Evolutionary conservation across 1,140 invertebrate genomes (phyloP), one percentile per base, ranked within the genome.

Genomic region (Nephotettix cincticeps): DNA sequence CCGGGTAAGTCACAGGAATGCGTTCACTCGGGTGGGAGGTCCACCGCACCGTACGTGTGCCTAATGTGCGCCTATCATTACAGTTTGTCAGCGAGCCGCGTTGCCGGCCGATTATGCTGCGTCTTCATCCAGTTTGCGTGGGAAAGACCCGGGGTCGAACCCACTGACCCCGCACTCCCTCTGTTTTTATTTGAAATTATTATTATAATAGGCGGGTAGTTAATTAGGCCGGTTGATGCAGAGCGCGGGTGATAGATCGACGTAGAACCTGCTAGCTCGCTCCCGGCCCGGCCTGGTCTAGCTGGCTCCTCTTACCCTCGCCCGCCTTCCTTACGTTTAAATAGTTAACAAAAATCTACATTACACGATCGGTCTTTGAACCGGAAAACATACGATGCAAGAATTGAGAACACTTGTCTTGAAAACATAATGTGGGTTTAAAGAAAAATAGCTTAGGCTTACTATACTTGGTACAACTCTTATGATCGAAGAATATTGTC

Each of bases 181-280:
- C 56, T 61, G 56, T 61, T 61, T 61, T 61, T 61, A 61, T 61
- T 61, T 61, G 56, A 61, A 61, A 61, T 61, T 61, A 61, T 61
- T 61, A 61, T 61, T 61, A 61, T 61, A 61, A 61, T 61, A 61
- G 56, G 56, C 56, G 56, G 56, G 56, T 61, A 61, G 56, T 61
- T 61, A 61, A 61, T 61, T 61, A 61, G 56, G 13, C 56, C 28
- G 25, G 56, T n/a, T 61, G 56, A 61, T 61, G 56, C 28, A 61
- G 56, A 61, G 56, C 47, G 47, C 9, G 21, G 47, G 47, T 51
- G 47, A 51, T 51, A 51, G 47, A 51, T 51, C 6, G 47, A 17
- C 36, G 6, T 40, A 19, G n/a, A n/a, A n/a, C n/a, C n/a, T n/a
- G n/a, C n/a, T n/a, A n/a, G n/a, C n/a, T n/a, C n/a, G n/a, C n/a